phyloP scores from a whole-genome alignment of 2,888 invertebrate species.

The Rotaria socialis region DNA sequence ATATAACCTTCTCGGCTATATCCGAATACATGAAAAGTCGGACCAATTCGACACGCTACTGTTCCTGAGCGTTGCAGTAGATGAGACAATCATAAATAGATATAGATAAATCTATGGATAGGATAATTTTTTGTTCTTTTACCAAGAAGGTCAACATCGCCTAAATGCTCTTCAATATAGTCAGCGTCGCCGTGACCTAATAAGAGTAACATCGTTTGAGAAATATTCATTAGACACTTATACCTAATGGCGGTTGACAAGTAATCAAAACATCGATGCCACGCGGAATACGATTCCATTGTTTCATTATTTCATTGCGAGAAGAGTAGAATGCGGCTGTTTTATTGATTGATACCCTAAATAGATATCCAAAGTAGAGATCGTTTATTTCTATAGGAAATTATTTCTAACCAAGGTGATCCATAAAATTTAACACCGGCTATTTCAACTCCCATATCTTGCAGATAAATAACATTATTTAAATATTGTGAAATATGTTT shows the following conservation, averaged over 20 bases:
- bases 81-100: background rate
- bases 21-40: background rate
- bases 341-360: background rate
- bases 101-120: background rate
- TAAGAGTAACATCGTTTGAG: background rate
- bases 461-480: slow-evolving; percentile 37
- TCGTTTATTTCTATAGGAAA: background rate
- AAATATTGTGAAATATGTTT: slow-evolving; percentile 5
- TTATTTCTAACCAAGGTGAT: slow-evolving; percentile 40
- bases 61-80: background rate
- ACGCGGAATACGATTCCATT: background rate
- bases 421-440: slow-evolving; percentile 44
- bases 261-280: background rate
- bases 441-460: slow-evolving; percentile 39
- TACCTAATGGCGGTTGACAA: background rate
- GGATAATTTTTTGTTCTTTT: background rate
- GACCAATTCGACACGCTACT: slow-evolving; percentile 1
- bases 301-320: background rate
- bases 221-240: background rate
- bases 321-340: background rate
- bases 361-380: background rate
- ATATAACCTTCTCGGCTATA: background rate
- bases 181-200: slow-evolving; percentile 28
- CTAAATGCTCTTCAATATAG: background rate
- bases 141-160: slow-evolving; percentile 21